These are phyloP conservation scores for Epinephelus lanceolatus DNA, from an alignment of 2,113 vertebrate genomes.

Conservation along the genomic window DNA sequence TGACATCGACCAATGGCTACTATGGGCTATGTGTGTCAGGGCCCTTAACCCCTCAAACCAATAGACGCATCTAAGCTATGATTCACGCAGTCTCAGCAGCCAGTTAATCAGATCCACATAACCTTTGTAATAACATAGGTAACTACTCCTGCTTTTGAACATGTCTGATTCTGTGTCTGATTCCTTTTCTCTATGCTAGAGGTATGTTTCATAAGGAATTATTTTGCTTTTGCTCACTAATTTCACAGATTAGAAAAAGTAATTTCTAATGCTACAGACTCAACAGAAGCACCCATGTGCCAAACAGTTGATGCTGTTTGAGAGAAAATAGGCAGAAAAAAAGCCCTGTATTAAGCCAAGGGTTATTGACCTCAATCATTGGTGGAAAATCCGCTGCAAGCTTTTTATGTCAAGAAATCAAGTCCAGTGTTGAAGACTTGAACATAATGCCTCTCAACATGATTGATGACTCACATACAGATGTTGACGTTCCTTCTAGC, in stretches of 20 bases:
- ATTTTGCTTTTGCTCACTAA: neutral
- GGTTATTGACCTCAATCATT: slow-evolving; percentile 3
- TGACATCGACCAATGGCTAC: too few relatives aligned
- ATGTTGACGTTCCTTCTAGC: slow-evolving; percentile 28
- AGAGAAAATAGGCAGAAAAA: neutral
- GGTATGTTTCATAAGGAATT: neutral
- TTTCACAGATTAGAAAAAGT: neutral
- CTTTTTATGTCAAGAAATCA: slow-evolving; percentile 46
- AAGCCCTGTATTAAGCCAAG: neutral
- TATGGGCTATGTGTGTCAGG: too few relatives aligned
- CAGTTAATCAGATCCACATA: neutral
- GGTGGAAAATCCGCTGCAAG: slow-evolving; percentile 6
- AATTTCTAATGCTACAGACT: slow-evolving; percentile 4
- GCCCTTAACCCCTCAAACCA: neutral
- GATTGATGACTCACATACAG: slow-evolving; percentile 37
- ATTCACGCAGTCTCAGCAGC: neutral
- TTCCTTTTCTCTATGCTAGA: neutral
- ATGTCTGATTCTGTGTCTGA: neutral
- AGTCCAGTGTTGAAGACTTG: slow-evolving; percentile 17
- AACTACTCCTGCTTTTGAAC: neutral
- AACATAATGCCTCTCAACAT: slow-evolving; percentile 42
- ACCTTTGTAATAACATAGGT: neutral
- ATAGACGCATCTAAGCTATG: neutral
- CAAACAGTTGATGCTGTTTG: neutral
- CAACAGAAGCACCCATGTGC: neutral